Evolutionary conservation across 2,797 vertebrate species (phyloP).

Genomic region (Poeciliopsis turneri): DNA sequence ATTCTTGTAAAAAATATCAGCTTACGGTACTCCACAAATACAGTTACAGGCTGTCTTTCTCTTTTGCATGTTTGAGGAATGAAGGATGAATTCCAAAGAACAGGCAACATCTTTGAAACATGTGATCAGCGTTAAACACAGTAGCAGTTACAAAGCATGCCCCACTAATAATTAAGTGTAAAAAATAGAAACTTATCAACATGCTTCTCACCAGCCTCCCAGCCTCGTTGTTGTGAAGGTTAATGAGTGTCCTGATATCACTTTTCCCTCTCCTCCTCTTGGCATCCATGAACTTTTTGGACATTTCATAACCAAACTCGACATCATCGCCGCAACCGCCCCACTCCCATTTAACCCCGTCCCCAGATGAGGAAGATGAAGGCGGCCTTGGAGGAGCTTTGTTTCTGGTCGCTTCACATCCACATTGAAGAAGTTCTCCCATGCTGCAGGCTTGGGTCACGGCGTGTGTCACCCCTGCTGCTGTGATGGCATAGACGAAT

Average conservation of each 20-base stretch:
- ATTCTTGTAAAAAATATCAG: conserved; percentile 78
- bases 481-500: conserved; percentile 96
- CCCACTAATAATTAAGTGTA: neutral
- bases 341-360: conserved; percentile 95
- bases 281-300: conserved; percentile 97
- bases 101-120: conserved; percentile 40
- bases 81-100: conserved; percentile 67
- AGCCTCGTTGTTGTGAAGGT: conserved; percentile 97
- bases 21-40: conserved; percentile 72
- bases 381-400: conserved; percentile 82
- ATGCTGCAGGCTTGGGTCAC: conserved; percentile 99
- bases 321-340: conserved; percentile 97
- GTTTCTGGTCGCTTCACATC: conserved; percentile 90
- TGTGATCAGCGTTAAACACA: neutral
- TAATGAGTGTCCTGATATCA: conserved; percentile 93
- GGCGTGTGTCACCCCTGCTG: conserved; percentile 93
- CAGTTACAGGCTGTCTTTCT: conserved; percentile 63
- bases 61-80: conserved; percentile 59
- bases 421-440: conserved; percentile 96
- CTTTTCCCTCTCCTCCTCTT: conserved; percentile 93
- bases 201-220: conserved; percentile 89
- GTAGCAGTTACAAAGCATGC: neutral
- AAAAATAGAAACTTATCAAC: neutral
- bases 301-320: conserved; percentile 97
- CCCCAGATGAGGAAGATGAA: conserved; percentile 64